Percentiles rank a stretch among this genome's conserved stretches.
These are phyloP conservation scores for Micromesistius poutassou DNA, from an alignment of 2,797 vertebrate species.

Conservation along the genomic window DNA sequence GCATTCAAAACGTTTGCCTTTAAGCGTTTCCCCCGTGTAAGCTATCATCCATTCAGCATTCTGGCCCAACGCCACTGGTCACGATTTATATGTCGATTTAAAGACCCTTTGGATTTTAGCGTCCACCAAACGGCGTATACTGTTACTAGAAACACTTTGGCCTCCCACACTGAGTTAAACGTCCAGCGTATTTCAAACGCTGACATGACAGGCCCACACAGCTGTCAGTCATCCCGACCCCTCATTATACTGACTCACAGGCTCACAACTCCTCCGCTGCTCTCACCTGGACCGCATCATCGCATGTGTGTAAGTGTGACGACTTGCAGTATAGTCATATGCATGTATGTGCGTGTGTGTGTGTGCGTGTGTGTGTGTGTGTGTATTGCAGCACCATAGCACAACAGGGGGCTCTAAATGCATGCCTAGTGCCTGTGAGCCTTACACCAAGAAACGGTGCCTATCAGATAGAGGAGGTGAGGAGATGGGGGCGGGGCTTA, in stretches of 20 bases:
- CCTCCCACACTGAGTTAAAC: neutral
- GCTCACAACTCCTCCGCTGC: conserved; percentile 11
- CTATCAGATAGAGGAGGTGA: neutral
- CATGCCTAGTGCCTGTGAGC: no score
- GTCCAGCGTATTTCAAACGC: conserved; percentile 19
- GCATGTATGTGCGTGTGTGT: conserved; percentile 13
- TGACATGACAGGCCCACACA: conserved; percentile 18
- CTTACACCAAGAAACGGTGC: neutral
- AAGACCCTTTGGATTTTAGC: no score
- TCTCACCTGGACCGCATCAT: neutral
- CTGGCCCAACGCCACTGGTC: no score
- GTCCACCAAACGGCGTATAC: no score
- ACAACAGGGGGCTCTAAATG: neutral
- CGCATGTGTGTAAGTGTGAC: conserved; percentile 11
- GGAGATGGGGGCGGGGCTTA: conserved; percentile 23
- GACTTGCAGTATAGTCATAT: conserved; percentile 6
- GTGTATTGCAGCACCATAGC: neutral
- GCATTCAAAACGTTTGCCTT: no score
- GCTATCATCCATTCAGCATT: no score
- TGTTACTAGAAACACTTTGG: no score
- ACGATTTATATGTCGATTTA: no score
- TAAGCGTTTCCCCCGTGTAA: no score
- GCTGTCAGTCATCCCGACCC: conserved; percentile 37
- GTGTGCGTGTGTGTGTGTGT: conserved; percentile 15
- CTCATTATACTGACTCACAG: conserved; percentile 35